Conservation (phyloP, 2,113 vertebrate species). For the Chionis minor region DNA sequence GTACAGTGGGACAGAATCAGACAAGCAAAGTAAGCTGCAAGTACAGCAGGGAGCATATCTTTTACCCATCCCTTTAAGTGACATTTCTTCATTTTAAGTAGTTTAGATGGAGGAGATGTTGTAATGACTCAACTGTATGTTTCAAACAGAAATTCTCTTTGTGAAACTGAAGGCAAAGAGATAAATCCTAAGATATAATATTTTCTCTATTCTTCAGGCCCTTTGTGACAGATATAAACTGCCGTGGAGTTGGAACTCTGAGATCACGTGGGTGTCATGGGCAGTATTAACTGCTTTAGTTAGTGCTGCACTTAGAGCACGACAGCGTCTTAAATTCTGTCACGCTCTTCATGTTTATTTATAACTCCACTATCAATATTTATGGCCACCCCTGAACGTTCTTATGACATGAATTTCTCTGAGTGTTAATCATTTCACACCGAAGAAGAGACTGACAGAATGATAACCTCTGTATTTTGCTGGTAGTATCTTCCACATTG, state of each 20-base stretch:
- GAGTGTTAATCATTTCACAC: constrained; percentile 19
- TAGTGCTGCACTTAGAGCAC: background rate
- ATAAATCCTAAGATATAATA: background rate
- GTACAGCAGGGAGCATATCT: rapidly evolving
- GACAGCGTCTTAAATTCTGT: background rate
- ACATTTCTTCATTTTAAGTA: background rate
- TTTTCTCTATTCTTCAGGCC: background rate
- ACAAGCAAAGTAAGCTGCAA: background rate
- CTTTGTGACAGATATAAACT: background rate
- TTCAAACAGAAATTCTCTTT: background rate
- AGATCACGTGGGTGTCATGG: background rate
- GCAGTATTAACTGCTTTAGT: background rate
- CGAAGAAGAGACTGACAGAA: constrained; percentile 10
- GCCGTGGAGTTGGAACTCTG: background rate
- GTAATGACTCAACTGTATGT: background rate
- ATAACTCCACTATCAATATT: constrained; percentile 44
- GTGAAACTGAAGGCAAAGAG: background rate
- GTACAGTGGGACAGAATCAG: background rate
- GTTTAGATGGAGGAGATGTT: background rate
- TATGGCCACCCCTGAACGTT: background rate
- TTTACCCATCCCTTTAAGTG: background rate
- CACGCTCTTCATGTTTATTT: constrained; percentile 34
- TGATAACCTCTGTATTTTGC: constrained; percentile 50
- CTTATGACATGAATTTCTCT: background rate
- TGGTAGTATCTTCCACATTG: background rate